A percentile compares a stretch with the other conserved stretches of the same genome.
phyloP scores from a whole-genome alignment of 2,113 vertebrate genomes.

The Prolemur simus region DNA sequence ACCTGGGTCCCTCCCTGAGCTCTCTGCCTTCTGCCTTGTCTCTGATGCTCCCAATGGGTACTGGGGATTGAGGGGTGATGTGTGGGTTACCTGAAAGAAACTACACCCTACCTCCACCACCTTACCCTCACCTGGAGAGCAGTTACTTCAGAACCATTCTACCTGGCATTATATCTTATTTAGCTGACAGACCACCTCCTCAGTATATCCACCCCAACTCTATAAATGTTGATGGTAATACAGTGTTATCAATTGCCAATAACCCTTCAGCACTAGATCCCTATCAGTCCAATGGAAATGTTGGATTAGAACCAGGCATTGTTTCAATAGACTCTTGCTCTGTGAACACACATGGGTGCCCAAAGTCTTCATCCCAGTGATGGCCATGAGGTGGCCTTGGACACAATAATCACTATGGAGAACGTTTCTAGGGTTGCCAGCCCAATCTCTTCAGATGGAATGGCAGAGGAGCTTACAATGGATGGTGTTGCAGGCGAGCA shows the following conservation, averaged over 20 bases:
- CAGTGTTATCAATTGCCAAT: conserved; percentile 89
- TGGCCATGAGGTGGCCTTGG: conserved; percentile 92
- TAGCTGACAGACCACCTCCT: conserved; percentile 97
- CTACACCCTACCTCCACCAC: conserved; percentile 96
- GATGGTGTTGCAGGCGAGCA: conserved; percentile 91
- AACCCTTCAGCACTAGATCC: conserved; percentile 93
- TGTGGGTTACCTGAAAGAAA: conserved; percentile 98
- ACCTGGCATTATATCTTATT: conserved; percentile 97
- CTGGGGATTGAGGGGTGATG: conserved; percentile 98
- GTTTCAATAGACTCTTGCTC: conserved; percentile 94
- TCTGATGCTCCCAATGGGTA: conserved; percentile 98
- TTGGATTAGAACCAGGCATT: conserved; percentile 93
- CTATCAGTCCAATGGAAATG: conserved; percentile 90
- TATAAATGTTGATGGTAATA: conserved; percentile 92
- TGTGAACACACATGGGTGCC: conserved; percentile 89
- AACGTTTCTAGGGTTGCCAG: conserved; percentile 92
- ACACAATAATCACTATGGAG: conserved; percentile 93
- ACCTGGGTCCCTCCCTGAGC: conserved; percentile 94
- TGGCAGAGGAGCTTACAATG: conserved; percentile 94
- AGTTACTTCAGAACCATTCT: conserved; percentile 99
- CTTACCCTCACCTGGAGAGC: conserved; percentile 98
- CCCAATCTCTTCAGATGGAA: conserved; percentile 94
- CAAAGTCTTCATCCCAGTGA: conserved; percentile 90
- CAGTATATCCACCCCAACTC: conserved; percentile 98
- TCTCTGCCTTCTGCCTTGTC: conserved; percentile 97